Conservation (phyloP, 2,797 vertebrate genomes). For the Pseudocheirus occidentalis region DNA sequence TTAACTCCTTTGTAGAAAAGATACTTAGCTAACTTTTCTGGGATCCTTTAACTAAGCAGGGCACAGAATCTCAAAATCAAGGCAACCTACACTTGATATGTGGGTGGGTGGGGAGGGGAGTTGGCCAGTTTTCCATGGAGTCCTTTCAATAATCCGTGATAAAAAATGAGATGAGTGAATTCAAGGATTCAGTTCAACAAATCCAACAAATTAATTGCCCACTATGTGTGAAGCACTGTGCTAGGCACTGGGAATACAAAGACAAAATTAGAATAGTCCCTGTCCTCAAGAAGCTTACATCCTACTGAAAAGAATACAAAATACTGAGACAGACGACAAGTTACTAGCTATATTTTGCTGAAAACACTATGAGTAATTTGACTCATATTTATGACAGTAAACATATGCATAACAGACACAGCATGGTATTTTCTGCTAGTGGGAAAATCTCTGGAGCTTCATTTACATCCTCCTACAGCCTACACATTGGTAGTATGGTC, state of each 20-base stretch:
- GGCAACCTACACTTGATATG: neutral
- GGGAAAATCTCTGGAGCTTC: fast-evolving
- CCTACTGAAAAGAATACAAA: neutral
- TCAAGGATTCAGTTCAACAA: neutral
- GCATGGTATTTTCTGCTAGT: neutral
- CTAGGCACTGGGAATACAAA: neutral
- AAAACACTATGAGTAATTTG: neutral
- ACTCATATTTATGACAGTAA: neutral
- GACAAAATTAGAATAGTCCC: neutral
- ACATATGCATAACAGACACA: neutral
- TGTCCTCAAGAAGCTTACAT: neutral
- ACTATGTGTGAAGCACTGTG: neutral
- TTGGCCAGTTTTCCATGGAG: neutral
- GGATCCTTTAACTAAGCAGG: neutral
- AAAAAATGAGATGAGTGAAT: neutral
- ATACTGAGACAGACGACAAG: neutral
- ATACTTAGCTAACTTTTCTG: neutral
- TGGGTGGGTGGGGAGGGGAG: too few relatives aligned
- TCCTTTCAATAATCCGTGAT: neutral
- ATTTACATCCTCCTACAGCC: neutral
- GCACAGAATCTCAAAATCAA: neutral
- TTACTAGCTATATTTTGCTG: neutral
- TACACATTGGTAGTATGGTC: slow-evolving; percentile 2
- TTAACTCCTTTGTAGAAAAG: neutral
- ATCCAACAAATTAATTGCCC: neutral